phyloP scores from a whole-genome alignment of 2,113 vertebrate genomes.

The Aspidoscelis tigris region DNA sequence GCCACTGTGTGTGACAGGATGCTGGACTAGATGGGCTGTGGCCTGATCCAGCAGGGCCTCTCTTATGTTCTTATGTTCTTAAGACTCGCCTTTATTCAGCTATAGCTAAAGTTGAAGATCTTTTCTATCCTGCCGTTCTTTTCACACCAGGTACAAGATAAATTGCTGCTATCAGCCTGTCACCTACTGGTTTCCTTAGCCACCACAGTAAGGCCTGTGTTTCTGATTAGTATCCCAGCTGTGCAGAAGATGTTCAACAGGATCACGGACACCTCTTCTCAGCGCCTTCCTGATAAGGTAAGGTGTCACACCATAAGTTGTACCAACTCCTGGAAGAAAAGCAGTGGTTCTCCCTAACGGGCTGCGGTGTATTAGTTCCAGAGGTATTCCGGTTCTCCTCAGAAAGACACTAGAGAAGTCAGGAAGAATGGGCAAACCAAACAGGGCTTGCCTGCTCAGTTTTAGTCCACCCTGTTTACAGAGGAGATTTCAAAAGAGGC shows the following conservation, averaged over 20 bases:
- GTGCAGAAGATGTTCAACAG: conserved; percentile 95
- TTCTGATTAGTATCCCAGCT: conserved; percentile 90
- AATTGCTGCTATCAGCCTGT: conserved; percentile 91
- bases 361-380: too few relatives aligned
- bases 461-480: too few relatives aligned
- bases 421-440: neutral
- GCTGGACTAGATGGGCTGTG: too few relatives aligned
- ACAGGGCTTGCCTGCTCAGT: neutral
- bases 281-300: conserved; percentile 90
- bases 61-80: too few relatives aligned
- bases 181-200: conserved; percentile 94
- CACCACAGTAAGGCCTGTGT: conserved; percentile 94
- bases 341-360: too few relatives aligned
- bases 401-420: too few relatives aligned
- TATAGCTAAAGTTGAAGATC: neutral
- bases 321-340: too few relatives aligned
- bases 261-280: conserved; percentile 88
- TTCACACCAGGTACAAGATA: conserved; percentile 89
- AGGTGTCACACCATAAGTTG: neutral
- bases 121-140: neutral
- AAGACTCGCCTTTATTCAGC: neutral
- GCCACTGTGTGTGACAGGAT: too few relatives aligned
- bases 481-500: neutral
- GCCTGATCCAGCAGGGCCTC: too few relatives aligned
- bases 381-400: neutral